Evolutionary conservation across 2,113 vertebrate genomes (phyloP), one percentile per base, ranked within the genome.

Genomic region (Hippocampus mohnikei): DNA sequence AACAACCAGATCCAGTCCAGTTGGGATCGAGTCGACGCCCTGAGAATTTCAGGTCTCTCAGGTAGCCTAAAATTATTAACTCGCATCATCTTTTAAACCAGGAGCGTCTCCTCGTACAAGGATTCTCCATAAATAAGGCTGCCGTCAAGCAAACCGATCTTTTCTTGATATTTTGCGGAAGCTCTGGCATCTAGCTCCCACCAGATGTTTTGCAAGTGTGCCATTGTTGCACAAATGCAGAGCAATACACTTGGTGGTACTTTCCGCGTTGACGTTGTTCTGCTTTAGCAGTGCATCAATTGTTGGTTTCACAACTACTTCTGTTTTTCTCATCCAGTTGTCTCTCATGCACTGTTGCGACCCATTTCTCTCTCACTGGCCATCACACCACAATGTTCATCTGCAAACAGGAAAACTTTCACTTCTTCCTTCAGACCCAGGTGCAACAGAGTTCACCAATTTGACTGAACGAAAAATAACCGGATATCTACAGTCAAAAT

Each of bases 281-380:
- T 76, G 21, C 64, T 83, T 81, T 82, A 69, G 40, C 65, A 25
- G 66, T 71, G 4, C 58, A 72, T 33, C 73, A 70, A 11, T 3
- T 1, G 58, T 42, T 64, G 11, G 10, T 85, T 79, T 87, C 78
- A 74, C 65, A 76, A 84, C 42, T 0, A 6, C 72, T 70, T 72
- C 56, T 5, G 8, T 66, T 65, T 74, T 25, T 7, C 16, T n/a
- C 12, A 7, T 23, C 67, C 12, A 29, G 3, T 42, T 20, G 52
- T 16, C 4, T 62, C 1, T 37, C 15, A 29, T 46, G 13, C 25
- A 15, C 52, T 52, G 8, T 29, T 20, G 37, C 15, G 2, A 1
- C 11, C 42, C 37, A 63, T 11, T 27, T 58, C 3, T 12, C 13
- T 25, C n/a, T 15, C 55, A 58, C 55, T 12, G 1, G 23, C n/a